phyloP scores from a whole-genome alignment of 2,888 invertebrate species.

The Hydropsyche betteni region DNA sequence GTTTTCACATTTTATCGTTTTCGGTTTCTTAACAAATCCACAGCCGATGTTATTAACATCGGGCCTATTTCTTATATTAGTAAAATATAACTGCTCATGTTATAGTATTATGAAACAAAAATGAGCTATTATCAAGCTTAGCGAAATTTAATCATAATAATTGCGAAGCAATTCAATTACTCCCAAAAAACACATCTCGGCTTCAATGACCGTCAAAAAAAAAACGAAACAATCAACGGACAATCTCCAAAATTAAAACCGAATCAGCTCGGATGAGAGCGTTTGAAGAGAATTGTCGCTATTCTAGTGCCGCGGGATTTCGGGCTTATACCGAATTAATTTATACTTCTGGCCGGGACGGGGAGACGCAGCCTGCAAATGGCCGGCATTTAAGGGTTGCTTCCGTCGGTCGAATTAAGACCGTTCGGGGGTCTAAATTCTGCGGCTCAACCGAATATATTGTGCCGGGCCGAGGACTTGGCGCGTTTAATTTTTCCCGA shows the following conservation, averaged over 20 bases:
- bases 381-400: conserved; percentile 27
- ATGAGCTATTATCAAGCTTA: no score
- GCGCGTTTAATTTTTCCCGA: conserved; percentile 15
- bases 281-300: not conserved
- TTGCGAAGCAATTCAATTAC: no score
- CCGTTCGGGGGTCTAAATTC: not conserved
- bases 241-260: conserved; percentile 19
- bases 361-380: conserved; percentile 8
- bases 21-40: no score
- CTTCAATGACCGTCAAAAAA: no score
- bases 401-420: conserved; percentile 19
- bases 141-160: no score
- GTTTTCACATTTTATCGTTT: no score
- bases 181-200: no score
- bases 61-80: no score
- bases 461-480: not conserved
- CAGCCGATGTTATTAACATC: no score
- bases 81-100: no score
- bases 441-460: not conserved
- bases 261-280: conserved; percentile 12
- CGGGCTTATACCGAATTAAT: conserved; percentile 27
- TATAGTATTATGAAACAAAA: no score
- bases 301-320: conserved; percentile 16
- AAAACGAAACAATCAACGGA: conserved; percentile 14
- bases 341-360: conserved; percentile 2